A percentile compares a stretch with the other conserved stretches of the same genome.
Conservation (phyloP, 37 sponge, comb jelly and placozoan genomes). For the Ephydatia muelleri region DNA sequence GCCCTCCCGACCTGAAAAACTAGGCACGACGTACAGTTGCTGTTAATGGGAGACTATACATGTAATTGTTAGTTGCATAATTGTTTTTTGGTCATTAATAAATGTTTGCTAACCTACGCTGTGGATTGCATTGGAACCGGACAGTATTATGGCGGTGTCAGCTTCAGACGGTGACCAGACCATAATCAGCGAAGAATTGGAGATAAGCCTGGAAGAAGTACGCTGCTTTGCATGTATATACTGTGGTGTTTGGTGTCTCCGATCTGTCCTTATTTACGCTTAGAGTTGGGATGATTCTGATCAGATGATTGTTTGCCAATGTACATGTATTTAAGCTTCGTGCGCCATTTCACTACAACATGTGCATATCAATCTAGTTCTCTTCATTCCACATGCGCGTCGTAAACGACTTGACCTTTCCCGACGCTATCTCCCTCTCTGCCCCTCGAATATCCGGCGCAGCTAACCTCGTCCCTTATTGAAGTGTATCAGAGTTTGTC, state of each 20-base stretch:
- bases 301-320: too few species aligned
- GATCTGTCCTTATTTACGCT: too few species aligned
- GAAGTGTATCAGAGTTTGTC: conserved; percentile 32
- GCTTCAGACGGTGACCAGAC: background rate
- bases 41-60: too few species aligned
- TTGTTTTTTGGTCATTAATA: too few species aligned
- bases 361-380: background rate
- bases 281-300: too few species aligned
- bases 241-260: too few species aligned
- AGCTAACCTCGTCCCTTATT: conserved; percentile 41
- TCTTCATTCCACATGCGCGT: background rate
- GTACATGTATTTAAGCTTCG: too few species aligned
- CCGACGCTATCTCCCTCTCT: too few species aligned
- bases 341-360: background rate
- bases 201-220: background rate
- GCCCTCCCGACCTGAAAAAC: conserved; percentile 76
- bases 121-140: background rate
- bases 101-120: too few species aligned
- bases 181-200: background rate
- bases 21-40: too few species aligned
- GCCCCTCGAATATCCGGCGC: too few species aligned
- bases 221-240: background rate
- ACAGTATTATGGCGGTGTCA: conserved; percentile 1
- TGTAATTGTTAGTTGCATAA: too few species aligned
- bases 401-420: background rate